Evolutionary conservation across 1,140 invertebrate species (phyloP).

Genomic region (Lepidurus arcticus): DNA sequence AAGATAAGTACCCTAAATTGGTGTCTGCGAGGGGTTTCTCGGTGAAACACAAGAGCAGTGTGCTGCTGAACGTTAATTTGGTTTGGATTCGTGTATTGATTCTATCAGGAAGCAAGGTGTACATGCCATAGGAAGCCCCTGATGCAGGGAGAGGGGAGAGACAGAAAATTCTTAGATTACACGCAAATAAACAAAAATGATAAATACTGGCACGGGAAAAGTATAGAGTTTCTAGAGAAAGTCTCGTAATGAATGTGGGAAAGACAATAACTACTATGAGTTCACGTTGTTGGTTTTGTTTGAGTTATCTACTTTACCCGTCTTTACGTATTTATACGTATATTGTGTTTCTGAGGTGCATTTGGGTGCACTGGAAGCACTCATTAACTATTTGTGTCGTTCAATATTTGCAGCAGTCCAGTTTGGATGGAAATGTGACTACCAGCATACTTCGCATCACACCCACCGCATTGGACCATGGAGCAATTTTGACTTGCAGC

Average conservation of each 20-base stretch:
- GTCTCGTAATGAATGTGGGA: neutral
- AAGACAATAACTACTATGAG: neutral
- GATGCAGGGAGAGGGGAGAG: neutral
- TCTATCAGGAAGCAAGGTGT: neutral
- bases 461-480: slow-evolving; percentile 72
- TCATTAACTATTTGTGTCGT: neutral
- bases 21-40: neutral
- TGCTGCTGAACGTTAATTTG: neutral
- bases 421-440: slow-evolving; percentile 73
- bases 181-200: neutral
- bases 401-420: slow-evolving; percentile 52
- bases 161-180: neutral
- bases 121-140: neutral
- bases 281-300: too few relatives aligned
- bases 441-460: slow-evolving; percentile 73
- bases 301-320: too few relatives aligned
- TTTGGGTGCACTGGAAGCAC: neutral
- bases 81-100: slow-evolving; percentile 13
- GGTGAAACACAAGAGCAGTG: neutral
- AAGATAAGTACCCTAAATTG: slow-evolving; percentile 15
- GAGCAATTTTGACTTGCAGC: slow-evolving; percentile 70
- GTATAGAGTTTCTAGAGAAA: neutral
- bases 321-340: neutral
- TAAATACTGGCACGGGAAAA: neutral
- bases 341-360: neutral